Evolutionary conservation across 2,797 vertebrate genomes (phyloP).

Genomic region (Sebastolobus alascanus): DNA sequence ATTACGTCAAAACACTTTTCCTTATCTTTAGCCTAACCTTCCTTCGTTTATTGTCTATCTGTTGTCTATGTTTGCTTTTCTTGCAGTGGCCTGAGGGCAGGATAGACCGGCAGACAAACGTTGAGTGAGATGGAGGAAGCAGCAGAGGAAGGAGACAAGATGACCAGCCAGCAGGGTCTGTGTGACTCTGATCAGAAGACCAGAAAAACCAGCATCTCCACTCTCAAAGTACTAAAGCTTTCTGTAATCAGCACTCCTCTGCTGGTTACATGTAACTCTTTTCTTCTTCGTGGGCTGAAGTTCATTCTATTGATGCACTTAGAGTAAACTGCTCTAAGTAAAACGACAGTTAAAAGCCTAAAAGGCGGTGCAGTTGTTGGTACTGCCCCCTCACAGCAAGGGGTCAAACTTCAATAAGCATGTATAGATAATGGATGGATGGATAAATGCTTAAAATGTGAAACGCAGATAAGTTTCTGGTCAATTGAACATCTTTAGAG

Average conservation of each 20-base stretch:
- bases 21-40: neutral
- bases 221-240: constrained; percentile 79
- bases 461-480: neutral
- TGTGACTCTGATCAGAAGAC: constrained; percentile 55
- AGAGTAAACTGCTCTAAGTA: neutral
- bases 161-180: constrained; percentile 75
- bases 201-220: constrained; percentile 63
- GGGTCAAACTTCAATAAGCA: neutral
- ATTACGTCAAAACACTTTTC: neutral
- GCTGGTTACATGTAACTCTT: neutral
- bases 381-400: neutral
- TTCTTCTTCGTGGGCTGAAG: neutral
- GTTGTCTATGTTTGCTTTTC: neutral
- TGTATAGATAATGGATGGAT: neutral
- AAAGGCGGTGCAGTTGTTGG: neutral
- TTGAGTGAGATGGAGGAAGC: constrained; percentile 64
- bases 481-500: constrained; percentile 3
- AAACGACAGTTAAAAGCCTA: constrained; percentile 17
- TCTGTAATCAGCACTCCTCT: constrained; percentile 7
- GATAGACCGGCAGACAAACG: neutral
- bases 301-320: constrained; percentile 8
- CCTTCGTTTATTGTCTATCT: neutral
- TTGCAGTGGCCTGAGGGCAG: constrained; percentile 11
- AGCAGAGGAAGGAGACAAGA: constrained; percentile 51
- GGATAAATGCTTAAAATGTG: constrained; percentile 18